Evolutionary conservation across 1,140 invertebrate species (phyloP), one percentile per base, ranked within the genome.

Genomic region (Gonatopus flavifemur): DNA sequence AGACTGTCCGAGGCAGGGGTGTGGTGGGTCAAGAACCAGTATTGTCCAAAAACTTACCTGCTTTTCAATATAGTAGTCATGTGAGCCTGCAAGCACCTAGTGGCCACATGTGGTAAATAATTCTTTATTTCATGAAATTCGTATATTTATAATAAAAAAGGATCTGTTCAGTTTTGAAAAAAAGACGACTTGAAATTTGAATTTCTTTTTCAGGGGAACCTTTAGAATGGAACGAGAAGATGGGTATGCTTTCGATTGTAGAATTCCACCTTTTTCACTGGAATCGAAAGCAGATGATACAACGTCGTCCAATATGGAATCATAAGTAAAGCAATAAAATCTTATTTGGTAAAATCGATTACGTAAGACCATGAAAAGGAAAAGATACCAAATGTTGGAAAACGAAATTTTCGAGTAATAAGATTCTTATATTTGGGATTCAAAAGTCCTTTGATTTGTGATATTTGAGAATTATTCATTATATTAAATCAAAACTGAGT

Each of bases 1-100:
- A 97, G 81, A 97, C 94, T 3, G 93, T 98, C 2, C 80, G 94
- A 59, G 95, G 93, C 13, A 82, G 94, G 69, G 95, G 94, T 10
- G 94, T 97, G 32, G 93, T 97, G 12, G 95, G 94, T 3, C 93
- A 96, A 81, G 96, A 98, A 79, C 95, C 95, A 35, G 84, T 94
- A 40, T 82, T 98, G 30, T 93, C 91, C 7, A 86, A 88, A 59
- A 81, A 84, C 31, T 83, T 91, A 55, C 95, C 95, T 39, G 94
- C 94, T 59, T 98, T 98, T 81, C 96, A 98, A 77, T 98, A 98
- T 72, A 94, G 90, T 69, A 95, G 92, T 76, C 95, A 98, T 77
- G 93, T 98, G 21, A 94, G 91, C 60, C 81, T 98, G 43, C 94
- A 98, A 79, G 94, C 94, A 37, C 93, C 94, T n/a, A 94, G 92